These are phyloP conservation scores for Abscondita cerata DNA, from an alignment of 2,888 invertebrate genomes.

Conservation along the genomic window DNA sequence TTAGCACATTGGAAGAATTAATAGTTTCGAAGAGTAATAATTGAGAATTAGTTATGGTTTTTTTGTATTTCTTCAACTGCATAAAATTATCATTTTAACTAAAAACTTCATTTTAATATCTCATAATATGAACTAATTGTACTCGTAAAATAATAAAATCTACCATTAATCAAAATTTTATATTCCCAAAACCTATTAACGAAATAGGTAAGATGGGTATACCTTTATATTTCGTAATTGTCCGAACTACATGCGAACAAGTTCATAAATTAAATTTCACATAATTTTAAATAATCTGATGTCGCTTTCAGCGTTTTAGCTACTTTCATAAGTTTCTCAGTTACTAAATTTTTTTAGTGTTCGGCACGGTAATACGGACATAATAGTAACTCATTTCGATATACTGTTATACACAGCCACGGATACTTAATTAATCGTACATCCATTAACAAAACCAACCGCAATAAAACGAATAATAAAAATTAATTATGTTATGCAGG, in stretches of 20 bases:
- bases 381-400: constrained; percentile 11
- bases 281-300: constrained; percentile 15
- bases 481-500: constrained; percentile 7
- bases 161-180: constrained; percentile 6
- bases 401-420: constrained; percentile 8
- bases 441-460: constrained; percentile 1
- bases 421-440: constrained; percentile 13
- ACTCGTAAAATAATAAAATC: neutral
- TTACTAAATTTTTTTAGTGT: neutral
- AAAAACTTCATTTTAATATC: neutral
- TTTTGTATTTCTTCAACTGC: neutral
- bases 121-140: neutral
- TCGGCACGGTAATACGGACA: neutral
- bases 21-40: too few relatives aligned
- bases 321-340: constrained; percentile 13
- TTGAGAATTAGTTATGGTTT: too few relatives aligned
- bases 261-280: constrained; percentile 20
- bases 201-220: constrained; percentile 4
- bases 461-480: constrained; percentile 10
- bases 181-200: constrained; percentile 9
- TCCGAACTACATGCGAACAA: constrained; percentile 13
- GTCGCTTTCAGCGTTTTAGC: constrained; percentile 9
- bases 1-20: too few relatives aligned
- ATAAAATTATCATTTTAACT: neutral
- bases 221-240: constrained; percentile 1